A percentile compares a stretch with the other conserved stretches of the same genome.
Evolutionary conservation across 37 sponge, comb jelly and placozoan species (phyloP).

Genomic region (Petrosia ficiformis): DNA sequence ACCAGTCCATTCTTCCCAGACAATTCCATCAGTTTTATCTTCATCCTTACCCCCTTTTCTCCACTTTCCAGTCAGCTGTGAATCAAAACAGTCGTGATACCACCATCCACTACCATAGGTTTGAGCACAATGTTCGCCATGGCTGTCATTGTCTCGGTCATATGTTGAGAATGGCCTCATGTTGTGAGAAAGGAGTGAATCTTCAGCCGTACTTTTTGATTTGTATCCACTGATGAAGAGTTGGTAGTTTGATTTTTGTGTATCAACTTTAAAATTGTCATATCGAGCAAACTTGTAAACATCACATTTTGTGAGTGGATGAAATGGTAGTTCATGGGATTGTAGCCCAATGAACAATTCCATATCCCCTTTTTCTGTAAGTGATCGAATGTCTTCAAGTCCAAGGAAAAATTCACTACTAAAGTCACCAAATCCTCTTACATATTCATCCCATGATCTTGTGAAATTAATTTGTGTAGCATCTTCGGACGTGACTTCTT

Average conservation of each 20-base stretch:
- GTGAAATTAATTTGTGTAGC: conserved; percentile 37
- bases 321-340: background rate
- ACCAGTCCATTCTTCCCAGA: conserved; percentile 25
- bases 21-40: conserved; percentile 27
- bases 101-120: conserved; percentile 21
- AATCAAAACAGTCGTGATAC: conserved; percentile 38
- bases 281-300: conserved; percentile 16
- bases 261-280: conserved; percentile 28
- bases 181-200: conserved; percentile 36
- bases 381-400: conserved; percentile 44
- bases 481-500: background rate
- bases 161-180: conserved; percentile 35
- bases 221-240: conserved; percentile 20
- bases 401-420: conserved; percentile 61
- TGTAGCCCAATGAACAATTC: conserved; percentile 28
- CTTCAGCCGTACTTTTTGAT: conserved; percentile 11
- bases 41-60: background rate
- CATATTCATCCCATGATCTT: conserved; percentile 24
- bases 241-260: conserved; percentile 18
- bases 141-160: conserved; percentile 49
- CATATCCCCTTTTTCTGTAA: conserved; percentile 3
- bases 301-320: background rate
- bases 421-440: conserved; percentile 54
- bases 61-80: conserved; percentile 50
- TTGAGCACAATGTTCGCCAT: conserved; percentile 28